Evolutionary conservation across 2,113 vertebrate species (phyloP).

Genomic region (Barbus barbus): DNA sequence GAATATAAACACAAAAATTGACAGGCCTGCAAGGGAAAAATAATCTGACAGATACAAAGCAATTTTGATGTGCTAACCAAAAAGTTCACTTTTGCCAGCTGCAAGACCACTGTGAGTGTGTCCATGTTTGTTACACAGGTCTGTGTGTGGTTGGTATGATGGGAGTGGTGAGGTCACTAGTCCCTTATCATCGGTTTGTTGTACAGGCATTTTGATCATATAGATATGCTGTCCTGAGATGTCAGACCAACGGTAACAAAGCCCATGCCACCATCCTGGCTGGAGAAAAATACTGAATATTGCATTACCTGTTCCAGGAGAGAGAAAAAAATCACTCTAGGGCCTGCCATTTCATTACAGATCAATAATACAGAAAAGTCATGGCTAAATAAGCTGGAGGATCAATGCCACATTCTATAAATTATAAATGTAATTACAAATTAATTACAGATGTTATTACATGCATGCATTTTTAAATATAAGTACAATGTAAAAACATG

Average conservation of each 20-base stretch:
- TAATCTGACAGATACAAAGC: conserved; percentile 39
- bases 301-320: conserved; percentile 85
- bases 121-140: conserved; percentile 26
- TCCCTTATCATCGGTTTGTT: conserved; percentile 32
- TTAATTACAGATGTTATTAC: too few species aligned
- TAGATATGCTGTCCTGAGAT: conserved; percentile 27
- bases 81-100: conserved; percentile 46
- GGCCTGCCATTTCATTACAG: conserved; percentile 3
- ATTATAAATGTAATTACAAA: too few species aligned
- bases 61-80: conserved; percentile 47
- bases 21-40: conserved; percentile 22
- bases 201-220: conserved; percentile 37
- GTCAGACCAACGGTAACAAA: conserved; percentile 28
- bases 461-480: too few species aligned
- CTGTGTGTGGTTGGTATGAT: conserved; percentile 25
- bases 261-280: conserved; percentile 84
- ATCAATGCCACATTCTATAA: background rate
- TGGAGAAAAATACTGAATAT: conserved; percentile 92
- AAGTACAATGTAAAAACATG: too few species aligned
- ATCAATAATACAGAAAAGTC: background rate
- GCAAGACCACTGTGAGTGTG: conserved; percentile 20
- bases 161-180: conserved; percentile 3
- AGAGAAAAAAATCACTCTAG: conserved; percentile 26
- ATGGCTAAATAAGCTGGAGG: background rate
- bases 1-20: conserved; percentile 42